phyloP scores from a whole-genome alignment of 2,888 invertebrate species.

The Falcaria lacertinaria region DNA sequence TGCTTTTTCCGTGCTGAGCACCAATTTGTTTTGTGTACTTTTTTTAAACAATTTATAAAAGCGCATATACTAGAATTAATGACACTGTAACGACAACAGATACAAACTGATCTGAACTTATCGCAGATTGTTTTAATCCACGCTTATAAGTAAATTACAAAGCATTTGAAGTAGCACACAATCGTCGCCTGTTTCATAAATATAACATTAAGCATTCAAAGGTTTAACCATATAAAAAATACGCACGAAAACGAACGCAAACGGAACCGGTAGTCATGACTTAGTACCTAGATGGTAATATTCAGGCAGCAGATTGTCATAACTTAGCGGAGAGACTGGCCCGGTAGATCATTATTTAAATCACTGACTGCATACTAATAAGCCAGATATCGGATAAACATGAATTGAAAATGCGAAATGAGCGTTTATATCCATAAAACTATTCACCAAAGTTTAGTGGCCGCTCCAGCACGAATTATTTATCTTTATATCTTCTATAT shows the following conservation, averaged over 20 bases:
- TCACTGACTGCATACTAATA: slow-evolving; percentile 45
- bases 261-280: slow-evolving; percentile 31
- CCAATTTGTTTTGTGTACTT: too few relatives aligned
- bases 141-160: neutral
- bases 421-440: slow-evolving; percentile 22
- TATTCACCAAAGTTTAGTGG: slow-evolving; percentile 14
- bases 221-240: slow-evolving; percentile 41
- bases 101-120: neutral
- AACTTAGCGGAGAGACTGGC: slow-evolving; percentile 44
- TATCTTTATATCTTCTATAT: too few relatives aligned
- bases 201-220: slow-evolving; percentile 32
- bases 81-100: too few relatives aligned
- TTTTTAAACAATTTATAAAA: too few relatives aligned
- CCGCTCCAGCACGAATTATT: neutral
- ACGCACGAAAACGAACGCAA: slow-evolving; percentile 32
- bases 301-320: slow-evolving; percentile 48
- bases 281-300: slow-evolving; percentile 40
- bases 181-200: slow-evolving; percentile 24
- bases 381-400: slow-evolving; percentile 35
- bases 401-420: slow-evolving; percentile 37
- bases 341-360: slow-evolving; percentile 49
- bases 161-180: slow-evolving; percentile 3
- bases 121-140: neutral
- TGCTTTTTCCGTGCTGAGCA: too few relatives aligned
- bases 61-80: too few relatives aligned